Conservation (phyloP, 2,797 vertebrate species). For the Dallia pectoralis region DNA sequence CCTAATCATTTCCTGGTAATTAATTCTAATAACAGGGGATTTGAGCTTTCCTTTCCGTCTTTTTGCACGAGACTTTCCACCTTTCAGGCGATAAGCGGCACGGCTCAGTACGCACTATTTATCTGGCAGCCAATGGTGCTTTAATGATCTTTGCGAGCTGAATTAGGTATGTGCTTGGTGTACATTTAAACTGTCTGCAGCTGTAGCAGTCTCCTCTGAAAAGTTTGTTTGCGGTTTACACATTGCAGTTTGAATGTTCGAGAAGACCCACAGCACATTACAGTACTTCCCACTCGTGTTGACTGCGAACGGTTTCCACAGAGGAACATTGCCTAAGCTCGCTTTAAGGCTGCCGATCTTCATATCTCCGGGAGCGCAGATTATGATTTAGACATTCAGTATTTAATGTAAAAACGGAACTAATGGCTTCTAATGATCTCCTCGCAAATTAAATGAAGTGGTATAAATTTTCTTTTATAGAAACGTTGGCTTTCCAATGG, state of each 20-base stretch:
- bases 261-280: neutral
- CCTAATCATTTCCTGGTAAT: slow-evolving; percentile 48
- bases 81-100: slow-evolving; percentile 30
- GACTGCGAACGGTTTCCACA: neutral
- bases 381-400: neutral
- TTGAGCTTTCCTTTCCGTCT: slow-evolving; percentile 36
- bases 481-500: no score
- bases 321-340: neutral
- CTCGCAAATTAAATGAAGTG: no score
- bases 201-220: neutral
- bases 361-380: neutral
- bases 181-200: slow-evolving; percentile 5
- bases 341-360: neutral
- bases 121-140: slow-evolving; percentile 48
- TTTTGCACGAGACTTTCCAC: slow-evolving; percentile 24
- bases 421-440: neutral
- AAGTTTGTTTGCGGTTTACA: neutral
- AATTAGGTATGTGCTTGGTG: slow-evolving; percentile 4
- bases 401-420: no score
- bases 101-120: slow-evolving; percentile 36
- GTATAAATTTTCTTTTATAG: neutral
- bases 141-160: slow-evolving; percentile 51
- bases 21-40: slow-evolving; percentile 54
- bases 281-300: neutral
- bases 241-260: neutral